Conservation (phyloP, 2,797 vertebrate species). For the Uromys caudimaculatus region DNA sequence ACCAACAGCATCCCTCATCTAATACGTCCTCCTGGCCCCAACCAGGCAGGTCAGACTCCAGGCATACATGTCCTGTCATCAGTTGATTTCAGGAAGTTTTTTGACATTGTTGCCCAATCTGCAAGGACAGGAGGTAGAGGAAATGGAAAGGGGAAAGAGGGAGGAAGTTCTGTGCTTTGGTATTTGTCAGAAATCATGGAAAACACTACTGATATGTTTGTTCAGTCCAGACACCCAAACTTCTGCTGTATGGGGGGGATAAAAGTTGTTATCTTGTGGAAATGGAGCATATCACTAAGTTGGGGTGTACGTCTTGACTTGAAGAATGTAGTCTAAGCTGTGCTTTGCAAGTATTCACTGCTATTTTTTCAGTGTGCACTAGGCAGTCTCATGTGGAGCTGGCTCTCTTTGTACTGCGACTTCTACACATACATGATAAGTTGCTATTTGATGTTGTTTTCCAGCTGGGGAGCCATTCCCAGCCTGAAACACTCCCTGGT, state of each 20-base stretch:
- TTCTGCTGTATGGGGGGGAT: slow-evolving; percentile 77
- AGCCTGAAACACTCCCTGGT: background rate
- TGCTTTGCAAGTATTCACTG: background rate
- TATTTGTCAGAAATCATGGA: slow-evolving; percentile 86
- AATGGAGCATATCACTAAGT: slow-evolving; percentile 82
- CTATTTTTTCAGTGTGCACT: background rate
- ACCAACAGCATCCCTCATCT: slow-evolving; percentile 57
- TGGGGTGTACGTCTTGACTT: slow-evolving; percentile 82
- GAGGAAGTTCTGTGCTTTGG: slow-evolving; percentile 87
- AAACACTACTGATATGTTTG: slow-evolving; percentile 84
- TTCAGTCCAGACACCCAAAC: slow-evolving; percentile 83
- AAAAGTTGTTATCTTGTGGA: slow-evolving; percentile 85
- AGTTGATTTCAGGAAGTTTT: slow-evolving; percentile 89
- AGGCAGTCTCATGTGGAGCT: background rate
- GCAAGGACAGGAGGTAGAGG: slow-evolving; percentile 87
- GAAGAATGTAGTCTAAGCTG: slow-evolving; percentile 7
- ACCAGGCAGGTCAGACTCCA: slow-evolving; percentile 81
- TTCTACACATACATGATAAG: background rate
- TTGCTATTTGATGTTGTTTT: background rate
- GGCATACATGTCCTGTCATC: slow-evolving; percentile 89
- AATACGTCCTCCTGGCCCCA: slow-evolving; percentile 70
- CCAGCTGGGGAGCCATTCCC: background rate
- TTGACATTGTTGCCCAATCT: slow-evolving; percentile 87
- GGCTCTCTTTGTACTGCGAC: background rate
- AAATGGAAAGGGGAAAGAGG: slow-evolving; percentile 88